Conservation (phyloP, 2,113 vertebrate species). For the Rhinichthys klamathensis region DNA sequence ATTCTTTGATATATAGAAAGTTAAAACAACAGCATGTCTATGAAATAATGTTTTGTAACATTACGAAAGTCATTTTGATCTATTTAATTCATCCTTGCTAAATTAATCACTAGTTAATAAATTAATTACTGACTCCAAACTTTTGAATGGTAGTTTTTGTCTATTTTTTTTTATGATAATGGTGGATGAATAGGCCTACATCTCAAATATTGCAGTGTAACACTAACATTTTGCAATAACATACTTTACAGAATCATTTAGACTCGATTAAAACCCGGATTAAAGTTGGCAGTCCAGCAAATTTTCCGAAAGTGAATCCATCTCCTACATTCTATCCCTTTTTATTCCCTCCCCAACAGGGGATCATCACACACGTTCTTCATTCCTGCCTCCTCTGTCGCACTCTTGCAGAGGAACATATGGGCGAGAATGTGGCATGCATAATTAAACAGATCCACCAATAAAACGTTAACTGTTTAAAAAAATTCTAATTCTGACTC, state of each 20-base stretch:
- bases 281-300: slow-evolving; percentile 23
- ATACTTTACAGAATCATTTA: slow-evolving; percentile 10
- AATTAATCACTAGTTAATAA: neutral
- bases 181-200: neutral
- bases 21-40: neutral
- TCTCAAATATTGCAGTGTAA: neutral
- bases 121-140: neutral
- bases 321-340: neutral
- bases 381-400: slow-evolving; percentile 2
- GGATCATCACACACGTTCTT: slow-evolving; percentile 33
- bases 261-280: slow-evolving; percentile 23
- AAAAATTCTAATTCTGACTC: neutral
- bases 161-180: neutral
- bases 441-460: slow-evolving; percentile 50
- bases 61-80: neutral
- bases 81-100: neutral
- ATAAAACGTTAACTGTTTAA: neutral
- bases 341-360: slow-evolving; percentile 15
- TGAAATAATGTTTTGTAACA: neutral
- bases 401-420: slow-evolving; percentile 46
- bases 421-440: slow-evolving; percentile 47
- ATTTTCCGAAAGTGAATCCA: slow-evolving; percentile 9
- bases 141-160: neutral
- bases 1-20: neutral
- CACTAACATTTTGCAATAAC: slow-evolving; percentile 25